These are phyloP conservation scores for Cololabis saira DNA, from an alignment of 2,113 vertebrate genomes.

Conservation along the genomic window DNA sequence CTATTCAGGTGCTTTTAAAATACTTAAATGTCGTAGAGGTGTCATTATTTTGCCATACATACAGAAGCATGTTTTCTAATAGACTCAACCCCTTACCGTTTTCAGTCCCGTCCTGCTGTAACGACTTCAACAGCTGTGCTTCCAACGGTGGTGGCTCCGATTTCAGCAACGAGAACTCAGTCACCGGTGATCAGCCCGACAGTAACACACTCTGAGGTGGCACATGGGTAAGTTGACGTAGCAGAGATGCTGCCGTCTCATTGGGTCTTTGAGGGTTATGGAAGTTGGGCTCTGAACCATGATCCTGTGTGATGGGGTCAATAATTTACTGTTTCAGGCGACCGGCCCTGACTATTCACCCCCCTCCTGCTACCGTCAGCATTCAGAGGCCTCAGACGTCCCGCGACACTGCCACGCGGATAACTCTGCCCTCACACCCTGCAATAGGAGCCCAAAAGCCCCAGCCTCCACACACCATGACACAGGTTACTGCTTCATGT, in stretches of 20 bases:
- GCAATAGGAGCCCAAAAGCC: constrained; percentile 90
- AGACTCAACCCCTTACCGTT: constrained; percentile 24
- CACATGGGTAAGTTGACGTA: constrained; percentile 86
- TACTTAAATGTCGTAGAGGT: background rate
- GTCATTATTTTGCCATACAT: background rate
- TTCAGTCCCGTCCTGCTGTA: constrained; percentile 90
- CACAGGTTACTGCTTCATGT: constrained; percentile 83
- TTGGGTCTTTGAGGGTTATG: background rate
- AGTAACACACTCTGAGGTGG: constrained; percentile 90
- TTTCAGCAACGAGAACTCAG: constrained; percentile 92
- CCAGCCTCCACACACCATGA: constrained; percentile 92
- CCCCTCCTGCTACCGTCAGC: constrained; percentile 88
- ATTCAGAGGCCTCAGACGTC: constrained; percentile 91
- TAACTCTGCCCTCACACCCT: constrained; percentile 93
- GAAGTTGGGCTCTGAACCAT: background rate
- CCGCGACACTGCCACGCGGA: constrained; percentile 87
- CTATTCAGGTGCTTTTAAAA: constrained; percentile 86
- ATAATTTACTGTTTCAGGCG: constrained; percentile 75
- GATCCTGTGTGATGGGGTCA: background rate
- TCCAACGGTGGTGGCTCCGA: constrained; percentile 94
- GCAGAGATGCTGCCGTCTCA: background rate
- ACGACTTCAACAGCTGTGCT: constrained; percentile 92
- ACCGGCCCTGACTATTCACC: constrained; percentile 90
- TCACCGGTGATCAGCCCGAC: constrained; percentile 93
- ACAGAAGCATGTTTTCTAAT: constrained; percentile 9